Conservation (phyloP, 2,888 invertebrate genomes). For the Pomacea canaliculata region DNA sequence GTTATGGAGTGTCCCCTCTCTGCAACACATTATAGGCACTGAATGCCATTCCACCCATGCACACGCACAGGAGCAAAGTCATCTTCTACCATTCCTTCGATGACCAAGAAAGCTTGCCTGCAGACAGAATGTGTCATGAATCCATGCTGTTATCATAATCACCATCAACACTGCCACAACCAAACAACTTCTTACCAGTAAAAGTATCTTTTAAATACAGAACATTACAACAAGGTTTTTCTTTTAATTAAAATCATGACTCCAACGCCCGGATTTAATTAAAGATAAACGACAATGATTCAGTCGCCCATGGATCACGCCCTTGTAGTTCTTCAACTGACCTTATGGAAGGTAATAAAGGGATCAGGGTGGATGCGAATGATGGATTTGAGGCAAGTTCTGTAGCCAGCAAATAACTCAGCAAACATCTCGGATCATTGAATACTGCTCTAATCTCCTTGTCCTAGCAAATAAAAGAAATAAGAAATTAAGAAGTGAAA, state of each 20-base stretch:
- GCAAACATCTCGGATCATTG: slow-evolving; percentile 93
- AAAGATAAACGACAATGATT: too few relatives aligned
- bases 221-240: too few relatives aligned
- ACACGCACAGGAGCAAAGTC: slow-evolving; percentile 91
- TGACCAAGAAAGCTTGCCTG: slow-evolving; percentile 91
- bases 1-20: slow-evolving; percentile 97
- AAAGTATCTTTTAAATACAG: too few relatives aligned
- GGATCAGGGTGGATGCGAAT: slow-evolving; percentile 95
- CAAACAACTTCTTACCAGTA: too few relatives aligned
- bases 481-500: slow-evolving; percentile 3
- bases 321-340: slow-evolving; percentile 48
- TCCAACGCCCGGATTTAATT: too few relatives aligned
- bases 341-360: slow-evolving; percentile 96
- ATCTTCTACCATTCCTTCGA: slow-evolving; percentile 87
- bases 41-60: slow-evolving; percentile 97
- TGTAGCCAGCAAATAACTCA: slow-evolving; percentile 90
- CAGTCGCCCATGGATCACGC: too few relatives aligned
- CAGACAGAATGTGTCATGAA: not conserved
- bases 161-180: too few relatives aligned
- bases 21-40: slow-evolving; percentile 90
- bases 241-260: too few relatives aligned
- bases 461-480: slow-evolving; percentile 73
- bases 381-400: slow-evolving; percentile 86
- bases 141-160: too few relatives aligned
- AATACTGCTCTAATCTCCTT: slow-evolving; percentile 97